A percentile compares a stretch with the other conserved stretches of the same genome.
These are phyloP conservation scores for Gyrodactylus bullatarudis DNA, from an alignment of 1,140 invertebrate species.

Conservation along the genomic window DNA sequence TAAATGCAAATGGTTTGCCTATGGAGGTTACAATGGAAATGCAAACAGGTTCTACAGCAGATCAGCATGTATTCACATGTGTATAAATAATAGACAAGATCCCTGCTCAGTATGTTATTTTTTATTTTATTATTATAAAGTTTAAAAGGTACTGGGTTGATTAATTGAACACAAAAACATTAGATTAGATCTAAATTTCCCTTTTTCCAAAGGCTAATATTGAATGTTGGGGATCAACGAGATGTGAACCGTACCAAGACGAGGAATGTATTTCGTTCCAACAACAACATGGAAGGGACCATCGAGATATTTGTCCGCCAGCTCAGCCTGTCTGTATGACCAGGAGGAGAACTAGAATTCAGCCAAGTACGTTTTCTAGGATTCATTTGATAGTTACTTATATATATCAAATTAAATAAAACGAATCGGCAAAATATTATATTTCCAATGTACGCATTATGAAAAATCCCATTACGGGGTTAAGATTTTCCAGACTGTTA, in stretches of 20 bases:
- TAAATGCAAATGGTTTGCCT: neutral
- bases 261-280: neutral
- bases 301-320: neutral
- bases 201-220: neutral
- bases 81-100: neutral
- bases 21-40: neutral
- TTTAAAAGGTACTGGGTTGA: neutral
- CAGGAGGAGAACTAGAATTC: neutral
- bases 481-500: too few relatives aligned
- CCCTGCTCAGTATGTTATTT: neutral
- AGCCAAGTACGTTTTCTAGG: neutral
- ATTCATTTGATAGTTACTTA: neutral
- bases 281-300: neutral
- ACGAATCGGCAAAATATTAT: too few relatives aligned
- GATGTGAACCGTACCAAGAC: neutral
- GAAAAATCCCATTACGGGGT: too few relatives aligned
- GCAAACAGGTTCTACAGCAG: neutral
- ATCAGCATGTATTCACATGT: neutral
- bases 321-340: neutral
- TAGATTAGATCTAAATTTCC: too few relatives aligned
- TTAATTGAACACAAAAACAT: neutral
- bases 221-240: neutral
- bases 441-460: too few relatives aligned
- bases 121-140: neutral
- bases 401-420: too few relatives aligned